Evolutionary conservation across 2,113 vertebrate genomes (phyloP), one percentile per base, ranked within the genome.

Genomic region (Hippopotamus amphibius): DNA sequence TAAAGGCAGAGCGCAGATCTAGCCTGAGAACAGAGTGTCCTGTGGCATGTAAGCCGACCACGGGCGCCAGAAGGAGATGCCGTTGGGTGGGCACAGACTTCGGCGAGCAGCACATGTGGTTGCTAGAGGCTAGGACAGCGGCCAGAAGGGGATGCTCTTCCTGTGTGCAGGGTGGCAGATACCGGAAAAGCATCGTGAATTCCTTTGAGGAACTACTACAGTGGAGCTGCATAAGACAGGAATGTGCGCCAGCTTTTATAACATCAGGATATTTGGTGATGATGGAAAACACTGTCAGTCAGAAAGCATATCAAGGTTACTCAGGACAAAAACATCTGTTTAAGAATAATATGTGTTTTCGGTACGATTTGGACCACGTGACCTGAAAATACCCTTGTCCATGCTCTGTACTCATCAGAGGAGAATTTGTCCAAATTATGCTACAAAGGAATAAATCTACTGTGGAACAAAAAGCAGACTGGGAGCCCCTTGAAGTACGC

Each of bases 151-250:
- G 1, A 4, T 2, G 59, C 46, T 53, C 7, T 28, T 5, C 43
- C 57, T 26, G 1, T 6, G 1, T 21, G 4, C 4, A 0, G 0
- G 17, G 57, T 6, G 10, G 7, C 3, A 13, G 28, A 12, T 8
- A 21, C 80, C 6, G 12, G n/a, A 4, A 12, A 3, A 57, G 53
- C 37, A 17, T 5, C 0, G 0, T 6, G 59, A 26, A 0, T 12
- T 7, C 11, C 46, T n/a, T 3, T 26, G 0, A 10, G 30, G 13
- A 28, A 13, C 82, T 26, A 0, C 17, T 8, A 1, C 3, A 6
- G 1, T 14, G 26, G n/a, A 21, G 6, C 17, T 24, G 2, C 9
- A 4, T 16, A 37, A 28, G 48, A 11, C 28, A 61, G 15, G 2
- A 5, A 6, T 16, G 13, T 7, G 2, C 12, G 8, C 30, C 14